phyloP scores from a whole-genome alignment of 2,113 vertebrate species.

The Struthidea cinerea region DNA sequence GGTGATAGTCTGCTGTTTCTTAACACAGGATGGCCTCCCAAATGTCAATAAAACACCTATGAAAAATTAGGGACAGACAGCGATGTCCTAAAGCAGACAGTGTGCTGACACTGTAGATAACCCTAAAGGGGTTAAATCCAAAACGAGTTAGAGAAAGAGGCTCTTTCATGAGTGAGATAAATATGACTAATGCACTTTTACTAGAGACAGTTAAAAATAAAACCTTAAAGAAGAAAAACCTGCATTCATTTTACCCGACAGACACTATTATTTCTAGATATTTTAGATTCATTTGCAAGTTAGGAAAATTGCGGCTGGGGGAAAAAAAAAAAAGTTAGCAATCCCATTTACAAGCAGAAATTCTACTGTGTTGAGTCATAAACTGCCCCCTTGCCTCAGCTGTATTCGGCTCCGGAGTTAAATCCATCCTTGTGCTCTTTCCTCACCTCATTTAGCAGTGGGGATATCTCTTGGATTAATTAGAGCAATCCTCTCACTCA shows the following conservation, averaged over 20 bases:
- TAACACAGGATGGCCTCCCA: background rate
- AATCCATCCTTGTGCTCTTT: constrained; percentile 32
- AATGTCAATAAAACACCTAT: background rate
- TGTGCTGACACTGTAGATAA: background rate
- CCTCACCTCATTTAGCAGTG: constrained; percentile 70
- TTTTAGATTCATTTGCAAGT: constrained; percentile 53
- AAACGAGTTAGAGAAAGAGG: background rate
- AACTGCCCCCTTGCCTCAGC: constrained; percentile 58
- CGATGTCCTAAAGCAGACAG: background rate
- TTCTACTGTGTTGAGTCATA: constrained; percentile 52
- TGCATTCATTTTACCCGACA: constrained; percentile 18
- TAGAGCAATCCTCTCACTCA: constrained; percentile 53
- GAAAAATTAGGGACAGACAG: background rate
- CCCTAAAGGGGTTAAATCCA: constrained; percentile 14
- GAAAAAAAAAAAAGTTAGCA: background rate
- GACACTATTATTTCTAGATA: constrained; percentile 54
- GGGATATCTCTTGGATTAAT: constrained; percentile 71
- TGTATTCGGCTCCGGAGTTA: constrained; percentile 32
- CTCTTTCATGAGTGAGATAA: constrained; percentile 35
- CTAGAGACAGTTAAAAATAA: constrained; percentile 60
- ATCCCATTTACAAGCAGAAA: constrained; percentile 40
- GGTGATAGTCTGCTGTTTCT: background rate
- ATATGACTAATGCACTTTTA: constrained; percentile 54
- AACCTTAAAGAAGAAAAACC: constrained; percentile 46
- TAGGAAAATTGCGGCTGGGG: constrained; percentile 31